Evolutionary conservation across 2,888 invertebrate genomes (phyloP).

Genomic region (Scaptomyza polygonia): DNA sequence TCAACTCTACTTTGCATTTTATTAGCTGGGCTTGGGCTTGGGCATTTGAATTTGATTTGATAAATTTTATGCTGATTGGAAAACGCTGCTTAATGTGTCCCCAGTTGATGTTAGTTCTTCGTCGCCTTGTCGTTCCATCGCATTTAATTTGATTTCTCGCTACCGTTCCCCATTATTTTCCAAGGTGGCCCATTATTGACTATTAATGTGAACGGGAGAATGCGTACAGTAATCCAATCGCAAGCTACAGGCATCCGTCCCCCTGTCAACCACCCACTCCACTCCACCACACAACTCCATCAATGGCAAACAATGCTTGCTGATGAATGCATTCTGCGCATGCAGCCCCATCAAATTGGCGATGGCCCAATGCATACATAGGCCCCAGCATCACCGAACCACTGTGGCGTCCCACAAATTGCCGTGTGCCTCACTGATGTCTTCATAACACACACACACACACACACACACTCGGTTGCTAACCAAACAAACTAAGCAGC

Average conservation of each 20-base stretch:
- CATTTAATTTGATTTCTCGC: conserved; percentile 53
- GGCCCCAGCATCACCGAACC: conserved; percentile 16
- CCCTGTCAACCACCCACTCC: not conserved
- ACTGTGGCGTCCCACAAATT: conserved; percentile 75
- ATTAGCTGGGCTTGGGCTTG: conserved; percentile 42
- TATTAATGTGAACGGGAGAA: conserved; percentile 72
- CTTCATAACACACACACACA: conserved; percentile 64
- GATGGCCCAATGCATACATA: conserved; percentile 31
- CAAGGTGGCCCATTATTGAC: conserved; percentile 76
- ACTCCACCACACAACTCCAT: conserved; percentile 28
- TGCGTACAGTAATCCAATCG: conserved; percentile 52
- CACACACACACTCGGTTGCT: conserved; percentile 23
- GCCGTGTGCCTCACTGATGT: conserved; percentile 76
- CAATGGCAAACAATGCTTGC: conserved; percentile 71
- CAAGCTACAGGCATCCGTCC: conserved; percentile 26
- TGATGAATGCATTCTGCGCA: conserved; percentile 72
- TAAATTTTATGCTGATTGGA: conserved; percentile 79
- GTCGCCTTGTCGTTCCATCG: not conserved
- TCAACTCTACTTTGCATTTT: conserved; percentile 63
- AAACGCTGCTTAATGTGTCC: conserved; percentile 76
- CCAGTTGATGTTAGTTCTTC: conserved; percentile 47
- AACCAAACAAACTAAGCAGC: conserved; percentile 22
- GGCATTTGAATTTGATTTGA: conserved; percentile 76
- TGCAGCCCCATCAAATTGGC: conserved; percentile 67
- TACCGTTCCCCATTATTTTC: conserved; percentile 56